phyloP scores from a whole-genome alignment of 1,140 invertebrate genomes.

The Steinernema feltiae region DNA sequence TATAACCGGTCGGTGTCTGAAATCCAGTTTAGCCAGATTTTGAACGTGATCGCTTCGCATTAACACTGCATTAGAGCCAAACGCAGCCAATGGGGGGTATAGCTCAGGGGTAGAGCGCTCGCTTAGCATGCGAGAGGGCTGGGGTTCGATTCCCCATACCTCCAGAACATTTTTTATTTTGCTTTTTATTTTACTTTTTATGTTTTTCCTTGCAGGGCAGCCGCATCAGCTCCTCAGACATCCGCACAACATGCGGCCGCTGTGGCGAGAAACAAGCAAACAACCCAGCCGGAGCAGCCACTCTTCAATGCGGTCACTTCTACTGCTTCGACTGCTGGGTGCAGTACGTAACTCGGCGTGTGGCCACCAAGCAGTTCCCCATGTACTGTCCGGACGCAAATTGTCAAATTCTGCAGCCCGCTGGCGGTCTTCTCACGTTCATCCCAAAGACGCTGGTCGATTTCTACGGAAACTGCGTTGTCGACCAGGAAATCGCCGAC shows the following conservation, averaged over 20 bases:
- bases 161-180: too few species aligned
- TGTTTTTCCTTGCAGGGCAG: neutral
- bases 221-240: neutral
- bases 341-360: neutral
- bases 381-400: neutral
- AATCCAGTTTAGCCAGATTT: too few species aligned
- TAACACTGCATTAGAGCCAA: too few species aligned
- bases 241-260: neutral
- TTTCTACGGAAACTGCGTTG: neutral
- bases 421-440: neutral
- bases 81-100: too few species aligned
- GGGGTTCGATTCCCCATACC: too few species aligned
- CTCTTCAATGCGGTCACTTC: slow-evolving; percentile 4
- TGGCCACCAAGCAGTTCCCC: neutral
- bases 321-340: slow-evolving; percentile 8
- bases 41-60: too few species aligned
- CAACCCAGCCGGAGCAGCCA: neutral
- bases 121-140: too few species aligned
- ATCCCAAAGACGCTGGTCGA: neutral
- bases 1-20: too few species aligned
- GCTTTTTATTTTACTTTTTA: too few species aligned
- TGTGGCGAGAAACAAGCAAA: neutral
- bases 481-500: neutral
- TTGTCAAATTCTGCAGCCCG: neutral
- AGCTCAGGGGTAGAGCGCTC: too few species aligned